Conservation (phyloP, 2,888 invertebrate genomes). For the Neoascia interrupta region DNA sequence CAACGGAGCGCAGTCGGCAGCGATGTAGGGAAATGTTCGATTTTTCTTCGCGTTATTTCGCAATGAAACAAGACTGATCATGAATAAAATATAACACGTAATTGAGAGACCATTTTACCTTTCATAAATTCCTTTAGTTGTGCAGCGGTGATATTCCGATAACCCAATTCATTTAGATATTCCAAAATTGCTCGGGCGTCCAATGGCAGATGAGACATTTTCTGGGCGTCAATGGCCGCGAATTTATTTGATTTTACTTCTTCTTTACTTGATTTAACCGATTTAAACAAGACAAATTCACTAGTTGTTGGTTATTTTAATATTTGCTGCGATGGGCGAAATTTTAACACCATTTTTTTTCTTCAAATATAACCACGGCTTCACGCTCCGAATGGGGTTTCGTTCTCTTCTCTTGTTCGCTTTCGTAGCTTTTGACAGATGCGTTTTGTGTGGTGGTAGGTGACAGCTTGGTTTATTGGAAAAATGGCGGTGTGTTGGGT, state of each 20-base stretch:
- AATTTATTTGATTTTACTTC: constrained; percentile 8
- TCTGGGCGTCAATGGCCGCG: constrained; percentile 67
- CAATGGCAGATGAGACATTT: constrained; percentile 80
- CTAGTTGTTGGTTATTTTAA: constrained; percentile 29
- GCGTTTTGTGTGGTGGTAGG: constrained; percentile 38
- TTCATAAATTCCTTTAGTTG: constrained; percentile 89
- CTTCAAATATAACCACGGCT: constrained; percentile 50
- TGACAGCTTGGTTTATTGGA: constrained; percentile 52
- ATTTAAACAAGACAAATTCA: neutral
- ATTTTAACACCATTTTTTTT: constrained; percentile 64
- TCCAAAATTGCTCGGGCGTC: constrained; percentile 87
- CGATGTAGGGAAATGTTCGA: constrained; percentile 33
- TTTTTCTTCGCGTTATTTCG: constrained; percentile 29
- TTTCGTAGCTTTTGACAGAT: constrained; percentile 61
- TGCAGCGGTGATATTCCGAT: constrained; percentile 86
- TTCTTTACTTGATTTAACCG: neutral
- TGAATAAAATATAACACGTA: constrained; percentile 43
- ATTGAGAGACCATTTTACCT: constrained; percentile 80
- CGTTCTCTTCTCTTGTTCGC: constrained; percentile 10
- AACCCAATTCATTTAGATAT: constrained; percentile 88
- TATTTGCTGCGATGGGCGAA: constrained; percentile 32
- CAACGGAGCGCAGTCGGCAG: constrained; percentile 34
- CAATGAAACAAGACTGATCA: constrained; percentile 27
- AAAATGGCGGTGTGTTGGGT: constrained; percentile 8
- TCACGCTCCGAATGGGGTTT: constrained; percentile 50